Percentiles rank a stretch among this genome's conserved stretches.
phyloP scores from a whole-genome alignment of 2,888 invertebrate genomes.

The Tineola bisselliella region DNA sequence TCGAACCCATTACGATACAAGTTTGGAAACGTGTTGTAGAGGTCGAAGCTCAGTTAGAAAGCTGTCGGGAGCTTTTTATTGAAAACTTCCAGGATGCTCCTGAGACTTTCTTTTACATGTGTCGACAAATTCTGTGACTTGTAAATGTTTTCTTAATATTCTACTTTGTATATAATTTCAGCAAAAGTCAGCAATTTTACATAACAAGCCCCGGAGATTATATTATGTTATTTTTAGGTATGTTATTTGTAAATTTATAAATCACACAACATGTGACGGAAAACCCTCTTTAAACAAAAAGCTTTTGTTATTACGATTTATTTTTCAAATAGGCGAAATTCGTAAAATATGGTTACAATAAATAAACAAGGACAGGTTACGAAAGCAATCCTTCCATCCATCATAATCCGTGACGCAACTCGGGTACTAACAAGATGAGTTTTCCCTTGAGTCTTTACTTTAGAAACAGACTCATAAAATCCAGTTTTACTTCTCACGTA shows the following conservation, averaged over 20 bases:
- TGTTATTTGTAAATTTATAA: neutral
- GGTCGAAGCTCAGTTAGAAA: neutral
- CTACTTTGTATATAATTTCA: too few relatives aligned
- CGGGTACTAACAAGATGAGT: constrained; percentile 9
- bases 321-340: neutral
- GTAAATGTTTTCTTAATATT: neutral
- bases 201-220: too few relatives aligned
- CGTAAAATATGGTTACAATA: constrained; percentile 8
- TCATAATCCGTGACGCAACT: constrained; percentile 8
- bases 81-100: neutral
- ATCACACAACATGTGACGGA: neutral
- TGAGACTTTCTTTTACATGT: constrained; percentile 6
- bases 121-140: neutral
- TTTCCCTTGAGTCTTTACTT: neutral
- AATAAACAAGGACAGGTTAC: neutral
- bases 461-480: neutral
- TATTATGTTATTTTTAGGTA: neutral
- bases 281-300: neutral
- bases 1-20: constrained; percentile 8
- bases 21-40: neutral
- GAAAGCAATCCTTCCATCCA: constrained; percentile 11
- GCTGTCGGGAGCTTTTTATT: neutral
- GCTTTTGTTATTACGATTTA: neutral
- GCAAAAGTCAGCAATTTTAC: too few relatives aligned
- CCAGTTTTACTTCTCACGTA: neutral